phyloP scores from a whole-genome alignment of 2,888 invertebrate genomes.

The Formica aserva region DNA sequence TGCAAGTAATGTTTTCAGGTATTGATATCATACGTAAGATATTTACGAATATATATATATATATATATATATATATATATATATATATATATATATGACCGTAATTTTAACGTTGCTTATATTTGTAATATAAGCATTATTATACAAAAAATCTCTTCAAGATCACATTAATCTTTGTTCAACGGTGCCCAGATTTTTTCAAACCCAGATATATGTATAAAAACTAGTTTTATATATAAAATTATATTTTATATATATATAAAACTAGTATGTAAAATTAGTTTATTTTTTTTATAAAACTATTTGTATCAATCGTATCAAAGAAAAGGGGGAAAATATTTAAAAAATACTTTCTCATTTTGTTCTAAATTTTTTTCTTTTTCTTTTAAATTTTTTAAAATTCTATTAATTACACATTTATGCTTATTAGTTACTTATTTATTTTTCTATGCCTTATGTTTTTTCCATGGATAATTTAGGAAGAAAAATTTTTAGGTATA shows the following conservation, averaged over 20 bases:
- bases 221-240: too few relatives aligned
- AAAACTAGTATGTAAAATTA: neutral
- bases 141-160: constrained; percentile 37
- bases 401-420: neutral
- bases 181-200: neutral
- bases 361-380: neutral
- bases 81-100: constrained; percentile 18
- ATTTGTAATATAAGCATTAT: constrained; percentile 27
- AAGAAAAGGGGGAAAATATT: neutral
- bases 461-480: neutral
- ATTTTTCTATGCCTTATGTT: neutral
- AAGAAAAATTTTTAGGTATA: neutral
- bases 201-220: neutral
- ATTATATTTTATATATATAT: too few relatives aligned
- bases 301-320: neutral
- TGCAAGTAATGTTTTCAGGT: neutral
- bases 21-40: constrained; percentile 8
- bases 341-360: neutral
- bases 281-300: neutral
- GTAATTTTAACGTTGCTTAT: constrained; percentile 2
- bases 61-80: neutral
- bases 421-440: neutral
- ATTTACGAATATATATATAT: neutral
- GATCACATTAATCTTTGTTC: constrained; percentile 45
- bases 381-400: neutral